Conservation (phyloP, 2,888 invertebrate species). For the Tenthredo notha region DNA sequence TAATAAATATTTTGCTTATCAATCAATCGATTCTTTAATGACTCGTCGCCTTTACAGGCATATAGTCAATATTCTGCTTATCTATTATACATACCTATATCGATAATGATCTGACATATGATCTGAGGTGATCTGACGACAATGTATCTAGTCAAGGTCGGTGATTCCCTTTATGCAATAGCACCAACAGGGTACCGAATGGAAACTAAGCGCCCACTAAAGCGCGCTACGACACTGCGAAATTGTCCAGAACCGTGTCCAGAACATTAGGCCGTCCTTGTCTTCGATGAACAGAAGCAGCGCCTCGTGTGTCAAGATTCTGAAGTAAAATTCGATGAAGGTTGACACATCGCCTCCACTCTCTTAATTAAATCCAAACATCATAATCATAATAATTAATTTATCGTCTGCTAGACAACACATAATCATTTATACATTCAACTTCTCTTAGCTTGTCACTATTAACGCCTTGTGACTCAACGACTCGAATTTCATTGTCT, state of each 20-base stretch:
- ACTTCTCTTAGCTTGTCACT: constrained; percentile 9
- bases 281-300: background rate
- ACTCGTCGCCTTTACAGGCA: no score
- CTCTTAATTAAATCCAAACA: constrained; percentile 37
- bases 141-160: background rate
- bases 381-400: constrained; percentile 38
- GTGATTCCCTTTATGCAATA: background rate
- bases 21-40: no score
- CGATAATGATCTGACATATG: background rate
- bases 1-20: no score
- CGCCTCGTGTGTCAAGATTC: background rate
- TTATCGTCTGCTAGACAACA: constrained; percentile 48
- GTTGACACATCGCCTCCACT: background rate
- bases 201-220: no score
- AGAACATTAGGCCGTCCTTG: background rate
- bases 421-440: constrained; percentile 16
- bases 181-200: no score
- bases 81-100: no score
- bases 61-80: no score
- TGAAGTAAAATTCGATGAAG: no score
- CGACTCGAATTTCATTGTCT: background rate
- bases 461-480: background rate
- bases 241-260: background rate
- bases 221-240: no score
- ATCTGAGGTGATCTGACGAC: background rate